Base-by-base conservation (phyloP, 2,113 vertebrate genomes). In the Apodemus speciosus region DNA sequence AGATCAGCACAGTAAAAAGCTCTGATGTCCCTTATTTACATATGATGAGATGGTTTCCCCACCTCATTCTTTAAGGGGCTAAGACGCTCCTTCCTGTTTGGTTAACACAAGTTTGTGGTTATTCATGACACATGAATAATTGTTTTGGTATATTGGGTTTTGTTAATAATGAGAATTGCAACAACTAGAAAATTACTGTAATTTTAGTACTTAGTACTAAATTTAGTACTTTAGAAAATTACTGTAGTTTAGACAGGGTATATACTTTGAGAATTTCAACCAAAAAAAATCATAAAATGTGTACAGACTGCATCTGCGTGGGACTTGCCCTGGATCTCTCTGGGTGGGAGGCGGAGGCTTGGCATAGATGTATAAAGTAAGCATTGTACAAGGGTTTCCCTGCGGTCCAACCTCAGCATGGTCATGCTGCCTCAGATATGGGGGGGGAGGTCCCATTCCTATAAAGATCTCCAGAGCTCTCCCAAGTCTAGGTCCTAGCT, bases 51-150 rank as follows among this genome's bases (percentile, higher is more conserved):
- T 38, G 60, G 20, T 4, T 72, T 93, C 88, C 93, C 25, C 46
- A 76, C 35, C 11, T 85, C 72, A 49, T 91, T 93, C 81, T 71
- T 88, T 85, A 77, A 38, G 23, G 16, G 64, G 15, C 49, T 69
- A 68, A 91, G 40, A 58, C 20, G 20, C 77, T 83, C 76, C 46
- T 89, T n/a, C 89, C 90, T 73, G 88, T 77, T 76, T 89, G 75
- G 46, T 77, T 80, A 53, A 69, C 46, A 83, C 49, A n/a, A 79
- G 76, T 89, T 51, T 93, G 85, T 96, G 94, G 88, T 90, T 93
- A 58, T 58, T 89, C 14, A 38, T n/a, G 88, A 76, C 8, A 69
- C 49, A 40, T n/a, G 66, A 92, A 56, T 79, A 75, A 96, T 94
- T 76, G 76, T 87, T 95, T 90, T 46, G 81, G 72, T 27, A 73